Percentiles rank a stretch among this genome's conserved stretches.
Conservation (phyloP, 2,797 vertebrate species). For the Yasuhikotakia modesta region DNA sequence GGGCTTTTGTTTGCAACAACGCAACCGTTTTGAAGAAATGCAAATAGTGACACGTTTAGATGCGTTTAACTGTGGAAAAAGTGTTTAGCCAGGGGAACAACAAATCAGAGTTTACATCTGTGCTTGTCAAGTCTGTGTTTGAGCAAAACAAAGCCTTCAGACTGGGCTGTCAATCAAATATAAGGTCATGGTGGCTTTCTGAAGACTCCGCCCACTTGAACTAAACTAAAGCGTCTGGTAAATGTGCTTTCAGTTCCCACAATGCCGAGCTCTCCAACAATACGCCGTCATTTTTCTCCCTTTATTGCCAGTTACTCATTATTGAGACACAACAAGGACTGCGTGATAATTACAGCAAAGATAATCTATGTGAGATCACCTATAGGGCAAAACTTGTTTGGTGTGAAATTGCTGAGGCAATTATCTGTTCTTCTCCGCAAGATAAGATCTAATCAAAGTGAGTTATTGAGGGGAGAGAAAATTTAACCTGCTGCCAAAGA, state of each 20-base stretch:
- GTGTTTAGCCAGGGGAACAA: neutral
- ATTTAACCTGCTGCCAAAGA: constrained; percentile 27
- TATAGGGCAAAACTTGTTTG: constrained; percentile 46
- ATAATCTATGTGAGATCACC: constrained; percentile 38
- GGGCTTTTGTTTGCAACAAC: neutral
- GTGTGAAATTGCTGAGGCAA: constrained; percentile 40
- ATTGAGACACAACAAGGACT: constrained; percentile 26
- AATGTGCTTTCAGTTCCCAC: neutral
- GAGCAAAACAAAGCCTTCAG: constrained; percentile 59
- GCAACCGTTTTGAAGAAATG: too few species aligned
- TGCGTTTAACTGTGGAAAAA: neutral
- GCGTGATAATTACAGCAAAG: constrained; percentile 33
- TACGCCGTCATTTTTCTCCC: neutral
- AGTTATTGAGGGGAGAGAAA: constrained; percentile 25
- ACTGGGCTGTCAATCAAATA: constrained; percentile 48
- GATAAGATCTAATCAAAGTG: constrained; percentile 48
- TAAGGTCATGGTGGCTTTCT: constrained; percentile 24
- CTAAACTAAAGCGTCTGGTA: neutral
- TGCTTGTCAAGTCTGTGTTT: constrained; percentile 60
- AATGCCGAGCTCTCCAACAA: neutral
- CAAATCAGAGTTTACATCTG: constrained; percentile 18
- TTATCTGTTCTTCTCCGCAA: constrained; percentile 44
- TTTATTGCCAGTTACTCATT: constrained; percentile 27
- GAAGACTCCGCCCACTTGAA: constrained; percentile 29
- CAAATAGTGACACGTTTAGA: too few species aligned